Conservation (phyloP, 2,888 invertebrate species). For the Nebria salina region DNA sequence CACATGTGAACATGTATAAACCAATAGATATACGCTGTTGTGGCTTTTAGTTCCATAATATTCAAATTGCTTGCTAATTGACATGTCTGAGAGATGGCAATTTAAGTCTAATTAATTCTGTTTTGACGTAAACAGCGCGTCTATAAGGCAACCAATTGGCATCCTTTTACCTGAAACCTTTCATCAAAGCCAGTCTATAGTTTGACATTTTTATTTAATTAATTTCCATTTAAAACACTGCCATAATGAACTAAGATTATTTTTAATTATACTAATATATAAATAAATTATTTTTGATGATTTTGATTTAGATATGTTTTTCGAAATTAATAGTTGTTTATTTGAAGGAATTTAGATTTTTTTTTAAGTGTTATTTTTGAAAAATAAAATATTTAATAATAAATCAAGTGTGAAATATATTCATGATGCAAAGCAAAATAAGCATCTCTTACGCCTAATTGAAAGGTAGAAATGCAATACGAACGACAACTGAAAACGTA, state of each 20-base stretch:
- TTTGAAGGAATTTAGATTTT: too few species aligned
- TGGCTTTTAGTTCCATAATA: constrained; percentile 8
- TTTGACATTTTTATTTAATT: too few species aligned
- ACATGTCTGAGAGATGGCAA: constrained; percentile 32
- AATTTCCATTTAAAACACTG: too few species aligned
- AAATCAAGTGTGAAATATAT: constrained; percentile 20
- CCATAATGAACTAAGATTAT: too few species aligned
- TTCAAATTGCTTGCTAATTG: constrained; percentile 32
- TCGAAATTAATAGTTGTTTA: too few species aligned
- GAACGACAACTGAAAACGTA: constrained; percentile 30
- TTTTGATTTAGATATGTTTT: too few species aligned
- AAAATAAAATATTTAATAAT: too few species aligned
- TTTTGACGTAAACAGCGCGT: background rate
- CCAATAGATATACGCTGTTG: background rate
- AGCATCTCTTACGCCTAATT: background rate
- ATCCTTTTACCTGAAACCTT: background rate
- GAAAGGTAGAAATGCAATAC: constrained; percentile 22
- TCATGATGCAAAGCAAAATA: constrained; percentile 18
- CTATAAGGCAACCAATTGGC: background rate
- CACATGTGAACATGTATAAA: background rate
- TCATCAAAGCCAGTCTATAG: background rate
- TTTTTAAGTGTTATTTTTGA: too few species aligned
- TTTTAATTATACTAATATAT: too few species aligned
- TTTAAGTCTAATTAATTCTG: constrained; percentile 31
- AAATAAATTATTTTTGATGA: too few species aligned